A percentile compares a stretch with the other conserved stretches of the same genome.
Conservation (phyloP, 2,113 vertebrate genomes). For the Rattus rattus region DNA sequence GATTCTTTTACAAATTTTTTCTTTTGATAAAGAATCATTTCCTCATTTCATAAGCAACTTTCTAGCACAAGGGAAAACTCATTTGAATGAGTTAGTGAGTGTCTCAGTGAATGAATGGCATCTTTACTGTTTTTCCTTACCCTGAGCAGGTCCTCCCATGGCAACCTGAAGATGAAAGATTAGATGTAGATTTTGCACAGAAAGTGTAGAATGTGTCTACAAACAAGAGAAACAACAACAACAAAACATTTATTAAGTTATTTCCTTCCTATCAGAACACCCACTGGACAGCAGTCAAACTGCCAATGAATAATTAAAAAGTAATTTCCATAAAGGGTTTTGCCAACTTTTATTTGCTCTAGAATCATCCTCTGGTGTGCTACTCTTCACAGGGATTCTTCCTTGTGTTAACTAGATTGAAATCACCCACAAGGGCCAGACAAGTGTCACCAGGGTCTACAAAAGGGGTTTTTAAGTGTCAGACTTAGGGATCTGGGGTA, state of each 20-base stretch:
- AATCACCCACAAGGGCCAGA: not conserved
- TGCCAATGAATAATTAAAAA: slow-evolving; percentile 77
- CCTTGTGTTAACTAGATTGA: not conserved
- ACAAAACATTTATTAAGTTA: slow-evolving; percentile 60
- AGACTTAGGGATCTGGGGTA: not conserved
- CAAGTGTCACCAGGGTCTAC: not conserved
- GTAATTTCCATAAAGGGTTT: slow-evolving; percentile 75
- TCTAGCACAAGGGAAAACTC: slow-evolving; percentile 33
- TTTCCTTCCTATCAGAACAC: slow-evolving; percentile 63
- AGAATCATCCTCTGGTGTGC: slow-evolving; percentile 1
- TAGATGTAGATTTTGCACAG: slow-evolving; percentile 15
- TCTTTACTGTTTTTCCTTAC: slow-evolving; percentile 39
- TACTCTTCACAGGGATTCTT: not conserved
- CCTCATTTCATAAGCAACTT: slow-evolving; percentile 33
- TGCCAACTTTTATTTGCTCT: slow-evolving; percentile 42
- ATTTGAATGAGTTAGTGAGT: slow-evolving; percentile 44
- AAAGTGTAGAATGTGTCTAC: not conserved
- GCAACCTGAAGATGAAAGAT: slow-evolving; percentile 17
- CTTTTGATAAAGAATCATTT: not conserved
- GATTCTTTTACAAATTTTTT: not conserved
- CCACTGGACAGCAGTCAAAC: slow-evolving; percentile 61
- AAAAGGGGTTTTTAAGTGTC: not conserved
- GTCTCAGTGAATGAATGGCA: not conserved
- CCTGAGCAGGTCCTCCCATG: not conserved
- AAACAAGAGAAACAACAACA: not conserved